Evolutionary conservation across 1,140 invertebrate genomes (phyloP).

Genomic region (Ericerus pela): DNA sequence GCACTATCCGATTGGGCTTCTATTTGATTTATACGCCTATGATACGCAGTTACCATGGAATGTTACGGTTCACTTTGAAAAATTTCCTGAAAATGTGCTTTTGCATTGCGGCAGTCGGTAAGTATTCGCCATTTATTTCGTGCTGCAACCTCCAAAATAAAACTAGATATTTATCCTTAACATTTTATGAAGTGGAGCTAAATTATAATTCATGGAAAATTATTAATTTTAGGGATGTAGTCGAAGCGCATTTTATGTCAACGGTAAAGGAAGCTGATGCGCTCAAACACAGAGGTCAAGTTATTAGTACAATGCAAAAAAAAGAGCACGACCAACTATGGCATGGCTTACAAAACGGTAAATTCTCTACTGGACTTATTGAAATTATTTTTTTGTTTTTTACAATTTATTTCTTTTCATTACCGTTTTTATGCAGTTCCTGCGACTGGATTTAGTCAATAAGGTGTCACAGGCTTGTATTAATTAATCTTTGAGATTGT

Average conservation of each 20-base stretch:
- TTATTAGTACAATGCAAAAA: slow-evolving; percentile 90
- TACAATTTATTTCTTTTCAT: neutral
- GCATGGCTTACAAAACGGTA: slow-evolving; percentile 84
- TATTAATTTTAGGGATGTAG: slow-evolving; percentile 54
- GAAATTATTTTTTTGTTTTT: too few species aligned
- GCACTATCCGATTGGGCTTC: slow-evolving; percentile 90
- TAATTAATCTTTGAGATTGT: neutral
- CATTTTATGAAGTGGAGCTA: too few species aligned
- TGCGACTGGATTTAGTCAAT: neutral
- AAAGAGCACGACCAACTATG: slow-evolving; percentile 96
- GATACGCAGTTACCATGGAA: slow-evolving; percentile 76
- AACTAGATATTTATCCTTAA: too few species aligned
- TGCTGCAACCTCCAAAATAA: too few species aligned
- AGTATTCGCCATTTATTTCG: too few species aligned
- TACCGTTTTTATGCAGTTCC: neutral
- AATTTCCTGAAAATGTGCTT: slow-evolving; percentile 66
- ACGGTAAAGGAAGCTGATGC: slow-evolving; percentile 95
- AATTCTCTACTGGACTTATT: too few species aligned
- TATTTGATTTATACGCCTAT: slow-evolving; percentile 68
- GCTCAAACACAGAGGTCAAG: slow-evolving; percentile 80
- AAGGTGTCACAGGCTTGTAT: neutral
- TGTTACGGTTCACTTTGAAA: slow-evolving; percentile 87
- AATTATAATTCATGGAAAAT: neutral
- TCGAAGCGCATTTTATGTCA: slow-evolving; percentile 88
- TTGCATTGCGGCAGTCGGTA: slow-evolving; percentile 65